These are phyloP conservation scores for Netelia melanura DNA, from an alignment of 2,888 invertebrate genomes.

Conservation along the genomic window DNA sequence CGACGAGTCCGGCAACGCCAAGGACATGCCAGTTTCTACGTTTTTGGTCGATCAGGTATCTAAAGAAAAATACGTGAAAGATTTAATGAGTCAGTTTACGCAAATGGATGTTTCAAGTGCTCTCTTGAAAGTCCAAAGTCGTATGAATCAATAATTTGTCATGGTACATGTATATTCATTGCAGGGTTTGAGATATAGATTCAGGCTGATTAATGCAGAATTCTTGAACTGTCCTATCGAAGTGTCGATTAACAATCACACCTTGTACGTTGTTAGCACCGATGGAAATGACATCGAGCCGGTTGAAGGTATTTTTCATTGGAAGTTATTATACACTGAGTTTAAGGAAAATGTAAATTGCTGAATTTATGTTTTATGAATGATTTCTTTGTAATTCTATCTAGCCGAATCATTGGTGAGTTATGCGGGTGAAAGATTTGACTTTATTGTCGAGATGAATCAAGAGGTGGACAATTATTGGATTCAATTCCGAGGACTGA, in stretches of 20 bases:
- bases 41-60: constrained; percentile 89
- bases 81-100: neutral
- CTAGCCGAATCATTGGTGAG: constrained; percentile 89
- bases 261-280: constrained; percentile 90
- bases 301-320: constrained; percentile 87
- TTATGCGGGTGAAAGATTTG: constrained; percentile 96
- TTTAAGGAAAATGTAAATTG: neutral
- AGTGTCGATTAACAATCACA: constrained; percentile 93
- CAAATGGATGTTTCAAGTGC: constrained; percentile 30
- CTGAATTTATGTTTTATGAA: neutral
- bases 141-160: neutral
- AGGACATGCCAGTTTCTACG: constrained; percentile 87
- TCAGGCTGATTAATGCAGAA: constrained; percentile 93
- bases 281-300: constrained; percentile 93
- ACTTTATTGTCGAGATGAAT: constrained; percentile 92
- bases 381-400: constrained; percentile 58
- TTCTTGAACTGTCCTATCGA: constrained; percentile 95
- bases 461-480: constrained; percentile 91
- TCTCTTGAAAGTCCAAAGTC: constrained; percentile 16
- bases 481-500: constrained; percentile 93
- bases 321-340: constrained; percentile 6
- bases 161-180: constrained; percentile 63
- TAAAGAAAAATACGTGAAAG: neutral
- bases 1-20: constrained; percentile 81
- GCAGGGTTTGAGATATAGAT: constrained; percentile 91